Evolutionary conservation across 1,140 invertebrate genomes (phyloP).

Genomic region (Venturia canescens): DNA sequence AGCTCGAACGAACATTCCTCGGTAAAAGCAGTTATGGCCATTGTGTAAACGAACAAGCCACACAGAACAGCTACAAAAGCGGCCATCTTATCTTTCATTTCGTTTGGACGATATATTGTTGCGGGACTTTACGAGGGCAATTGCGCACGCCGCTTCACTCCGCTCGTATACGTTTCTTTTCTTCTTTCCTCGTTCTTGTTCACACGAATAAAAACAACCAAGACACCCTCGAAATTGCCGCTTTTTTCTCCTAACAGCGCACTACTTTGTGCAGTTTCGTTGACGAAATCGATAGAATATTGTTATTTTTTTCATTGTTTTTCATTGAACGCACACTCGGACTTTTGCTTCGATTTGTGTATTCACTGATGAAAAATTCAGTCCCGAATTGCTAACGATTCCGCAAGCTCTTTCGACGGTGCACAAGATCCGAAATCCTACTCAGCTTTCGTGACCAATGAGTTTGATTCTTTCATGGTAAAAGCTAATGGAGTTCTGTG

Average conservation of each 20-base stretch:
- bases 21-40: constrained; percentile 13
- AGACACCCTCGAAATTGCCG: background rate
- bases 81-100: constrained; percentile 29
- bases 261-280: background rate
- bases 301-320: constrained; percentile 3
- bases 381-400: too few species aligned
- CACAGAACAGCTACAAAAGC: constrained; percentile 19
- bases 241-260: background rate
- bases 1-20: background rate
- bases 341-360: background rate
- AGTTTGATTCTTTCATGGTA: background rate
- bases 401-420: too few species aligned
- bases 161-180: background rate
- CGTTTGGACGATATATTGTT: constrained; percentile 14
- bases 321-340: background rate
- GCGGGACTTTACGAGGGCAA: constrained; percentile 13
- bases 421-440: too few species aligned
- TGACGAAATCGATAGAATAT: background rate
- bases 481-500: background rate
- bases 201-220: constrained; percentile 27
- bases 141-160: constrained; percentile 19
- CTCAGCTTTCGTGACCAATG: background rate
- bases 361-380: background rate
- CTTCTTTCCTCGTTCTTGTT: constrained; percentile 26
- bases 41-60: constrained; percentile 16